Evolutionary conservation across 2,888 invertebrate species (phyloP), one percentile per base, ranked within the genome.

Genomic region (Hedychridium roseum): DNA sequence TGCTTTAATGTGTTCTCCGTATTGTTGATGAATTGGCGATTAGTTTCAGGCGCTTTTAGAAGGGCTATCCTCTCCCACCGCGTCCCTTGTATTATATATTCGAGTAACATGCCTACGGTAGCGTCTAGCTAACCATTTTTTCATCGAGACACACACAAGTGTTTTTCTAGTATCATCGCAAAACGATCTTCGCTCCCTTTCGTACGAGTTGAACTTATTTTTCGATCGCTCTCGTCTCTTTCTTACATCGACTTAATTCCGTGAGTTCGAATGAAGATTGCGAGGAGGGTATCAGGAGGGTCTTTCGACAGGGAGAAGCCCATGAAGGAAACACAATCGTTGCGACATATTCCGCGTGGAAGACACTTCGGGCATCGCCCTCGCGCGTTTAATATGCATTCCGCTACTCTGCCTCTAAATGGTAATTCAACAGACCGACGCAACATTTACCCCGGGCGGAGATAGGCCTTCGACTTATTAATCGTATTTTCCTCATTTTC

Each of bases 71-170:
- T 41, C 37, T 60, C 49, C 55, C 53, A 60, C 57, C 40, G 48
- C 58, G 48, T 57, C 57, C 58, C 60, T 60, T 61, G 64, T 60
- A 67, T 68, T 60, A 64, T 63, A 64, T 60, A 66, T 66, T 60
- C 49, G 48, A 57, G 51, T 62, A 57, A 66, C 54, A 57, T 57
- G 55, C 58, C 58, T 62, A 60, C 40, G 60, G 54, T 66, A 62
- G 60, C 55, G 52, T 47, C 43, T 54, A 51, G 66, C 60, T 50
- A 53, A 57, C 58, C 53, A 47, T 57, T 14, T 38, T 52, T 63
- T 58, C 58, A 47, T n/a, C 51, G 60, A 59, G 42, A 34, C 56
- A 57, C 53, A 50, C n/a, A n/a, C n/a, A n/a, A n/a, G n/a, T n/a
- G n/a, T 52, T 32, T 53, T 51, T 51, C 46, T 57, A 50, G 40